These are phyloP conservation scores for pig (Sus scrofa) DNA, from an alignment of 2,113 vertebrate species.

Conservation along the genomic window DNA sequence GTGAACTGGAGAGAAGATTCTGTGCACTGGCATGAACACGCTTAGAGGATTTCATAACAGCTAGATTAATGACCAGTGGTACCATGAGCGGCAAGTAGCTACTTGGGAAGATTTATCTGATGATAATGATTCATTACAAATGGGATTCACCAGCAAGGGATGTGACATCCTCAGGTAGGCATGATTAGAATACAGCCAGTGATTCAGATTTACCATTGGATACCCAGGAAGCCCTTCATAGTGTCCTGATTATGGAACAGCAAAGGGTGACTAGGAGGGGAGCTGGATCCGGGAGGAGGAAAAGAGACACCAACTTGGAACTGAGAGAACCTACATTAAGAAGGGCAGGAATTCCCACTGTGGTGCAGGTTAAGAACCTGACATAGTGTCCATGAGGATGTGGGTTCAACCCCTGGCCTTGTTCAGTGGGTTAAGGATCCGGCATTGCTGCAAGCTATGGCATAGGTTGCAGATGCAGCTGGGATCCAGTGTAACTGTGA, in stretches of 20 bases:
- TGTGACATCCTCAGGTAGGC: constrained; percentile 15
- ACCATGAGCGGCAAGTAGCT: constrained; percentile 30
- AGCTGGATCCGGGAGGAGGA: background rate
- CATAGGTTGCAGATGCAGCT: too few species aligned
- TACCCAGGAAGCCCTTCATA: background rate
- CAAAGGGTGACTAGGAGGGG: background rate
- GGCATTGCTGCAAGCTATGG: too few species aligned
- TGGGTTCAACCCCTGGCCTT: too few species aligned
- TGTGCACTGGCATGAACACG: constrained; percentile 55
- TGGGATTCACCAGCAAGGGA: background rate
- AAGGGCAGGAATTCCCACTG: too few species aligned
- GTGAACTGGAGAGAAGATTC: constrained; percentile 34
- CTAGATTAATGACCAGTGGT: constrained; percentile 40
- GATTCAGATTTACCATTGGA: background rate
- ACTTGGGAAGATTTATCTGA: constrained; percentile 74
- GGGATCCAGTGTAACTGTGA: too few species aligned
- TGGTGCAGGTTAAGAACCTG: too few species aligned
- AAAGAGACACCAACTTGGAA: background rate
- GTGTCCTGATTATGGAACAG: background rate
- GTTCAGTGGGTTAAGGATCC: too few species aligned
- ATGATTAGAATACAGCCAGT: constrained; percentile 35
- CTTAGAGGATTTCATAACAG: constrained; percentile 65
- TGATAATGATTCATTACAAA: constrained; percentile 37
- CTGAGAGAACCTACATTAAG: background rate
- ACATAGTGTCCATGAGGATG: too few species aligned